Evolutionary conservation across 1,140 invertebrate genomes (phyloP).

Genomic region (Antheraea pernyi): DNA sequence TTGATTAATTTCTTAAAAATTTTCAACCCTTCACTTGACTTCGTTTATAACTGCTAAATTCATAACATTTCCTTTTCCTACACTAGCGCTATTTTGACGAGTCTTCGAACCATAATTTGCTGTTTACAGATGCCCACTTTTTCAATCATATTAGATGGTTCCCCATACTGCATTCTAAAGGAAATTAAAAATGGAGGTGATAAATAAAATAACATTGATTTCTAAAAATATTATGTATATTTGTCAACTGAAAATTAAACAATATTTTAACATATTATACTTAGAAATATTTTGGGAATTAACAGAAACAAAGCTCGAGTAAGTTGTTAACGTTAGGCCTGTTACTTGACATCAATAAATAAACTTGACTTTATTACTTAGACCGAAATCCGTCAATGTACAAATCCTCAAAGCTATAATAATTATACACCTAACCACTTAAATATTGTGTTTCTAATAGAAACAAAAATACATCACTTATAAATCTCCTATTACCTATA

Average conservation of each 20-base stretch:
- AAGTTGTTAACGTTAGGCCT: constrained; percentile 61
- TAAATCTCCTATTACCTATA: constrained; percentile 63
- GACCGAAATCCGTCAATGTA: constrained; percentile 7
- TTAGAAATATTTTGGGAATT: constrained; percentile 60
- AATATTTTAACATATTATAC: constrained; percentile 64
- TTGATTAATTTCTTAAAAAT: too few species aligned
- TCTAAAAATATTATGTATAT: constrained; percentile 73
- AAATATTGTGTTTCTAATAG: constrained; percentile 37
- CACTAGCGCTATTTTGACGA: too few species aligned
- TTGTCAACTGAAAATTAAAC: constrained; percentile 77
- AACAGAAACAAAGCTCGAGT: constrained; percentile 54
- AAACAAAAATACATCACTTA: constrained; percentile 44
- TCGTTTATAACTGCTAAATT: too few species aligned
- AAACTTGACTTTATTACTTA: constrained; percentile 16
- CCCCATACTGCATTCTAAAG: too few species aligned
- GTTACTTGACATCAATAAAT: constrained; percentile 47
- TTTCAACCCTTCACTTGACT: too few species aligned
- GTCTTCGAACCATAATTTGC: too few species aligned
- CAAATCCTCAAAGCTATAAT: constrained; percentile 2
- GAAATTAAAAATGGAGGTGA: not conserved
- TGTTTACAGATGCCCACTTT: too few species aligned
- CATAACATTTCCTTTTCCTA: too few species aligned
- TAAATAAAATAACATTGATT: constrained; percentile 39
- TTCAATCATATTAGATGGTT: too few species aligned
- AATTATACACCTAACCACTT: constrained; percentile 33